A percentile compares a stretch with the other conserved stretches of the same genome.
Conservation (phyloP, 2,113 vertebrate species). For the Poecile atricapillus region DNA sequence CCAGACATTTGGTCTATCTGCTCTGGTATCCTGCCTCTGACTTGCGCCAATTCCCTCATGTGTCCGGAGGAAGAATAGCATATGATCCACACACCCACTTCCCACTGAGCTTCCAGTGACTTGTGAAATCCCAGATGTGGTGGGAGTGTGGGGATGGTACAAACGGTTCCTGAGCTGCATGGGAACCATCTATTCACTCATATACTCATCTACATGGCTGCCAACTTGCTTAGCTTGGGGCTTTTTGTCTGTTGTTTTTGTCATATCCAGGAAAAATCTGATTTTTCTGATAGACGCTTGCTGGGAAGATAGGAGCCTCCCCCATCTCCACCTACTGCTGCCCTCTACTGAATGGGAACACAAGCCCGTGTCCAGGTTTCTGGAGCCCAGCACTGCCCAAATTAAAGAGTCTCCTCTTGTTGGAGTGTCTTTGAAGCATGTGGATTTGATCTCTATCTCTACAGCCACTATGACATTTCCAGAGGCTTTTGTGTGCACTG, state of each 20-base stretch:
- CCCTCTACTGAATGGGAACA: slow-evolving; percentile 47
- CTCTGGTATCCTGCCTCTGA: slow-evolving; percentile 51
- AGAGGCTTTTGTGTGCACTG: background rate
- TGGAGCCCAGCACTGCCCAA: background rate
- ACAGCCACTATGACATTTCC: slow-evolving; percentile 38
- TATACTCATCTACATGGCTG: background rate
- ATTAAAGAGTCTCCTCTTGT: background rate
- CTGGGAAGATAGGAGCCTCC: background rate
- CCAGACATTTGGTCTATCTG: slow-evolving; percentile 57
- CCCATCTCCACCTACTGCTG: slow-evolving; percentile 22
- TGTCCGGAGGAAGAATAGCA: slow-evolving; percentile 55
- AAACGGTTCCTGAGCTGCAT: slow-evolving; percentile 39
- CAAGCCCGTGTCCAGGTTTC: background rate
- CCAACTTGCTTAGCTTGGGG: background rate
- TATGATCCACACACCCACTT: slow-evolving; percentile 52
- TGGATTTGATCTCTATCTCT: background rate
- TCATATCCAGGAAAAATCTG: slow-evolving; percentile 29
- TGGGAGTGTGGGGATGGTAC: background rate
- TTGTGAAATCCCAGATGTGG: slow-evolving; percentile 58
- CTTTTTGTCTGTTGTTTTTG: background rate
- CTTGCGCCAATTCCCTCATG: slow-evolving; percentile 41
- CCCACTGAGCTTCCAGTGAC: slow-evolving; percentile 36
- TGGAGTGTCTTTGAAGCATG: slow-evolving; percentile 1
- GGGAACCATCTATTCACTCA: slow-evolving; percentile 19
- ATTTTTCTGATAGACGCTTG: background rate